Conservation (phyloP, 2,113 vertebrate species). For the Origma solitaria region DNA sequence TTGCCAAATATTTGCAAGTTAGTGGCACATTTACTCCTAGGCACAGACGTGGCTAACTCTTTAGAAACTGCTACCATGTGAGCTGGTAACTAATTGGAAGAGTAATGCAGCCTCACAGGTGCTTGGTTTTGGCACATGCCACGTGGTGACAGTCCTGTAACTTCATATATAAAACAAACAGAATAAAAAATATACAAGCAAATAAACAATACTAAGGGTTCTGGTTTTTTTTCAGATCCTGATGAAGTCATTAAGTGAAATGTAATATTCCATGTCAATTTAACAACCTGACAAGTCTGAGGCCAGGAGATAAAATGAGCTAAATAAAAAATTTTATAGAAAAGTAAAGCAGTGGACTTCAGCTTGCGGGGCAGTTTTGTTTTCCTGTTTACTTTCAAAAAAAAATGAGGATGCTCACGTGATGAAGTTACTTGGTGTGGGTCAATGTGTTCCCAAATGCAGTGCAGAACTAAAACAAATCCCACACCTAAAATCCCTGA, state of each 20-base stretch:
- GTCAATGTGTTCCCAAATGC: background rate
- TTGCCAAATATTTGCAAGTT: background rate
- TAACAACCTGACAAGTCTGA: background rate
- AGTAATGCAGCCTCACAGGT: background rate
- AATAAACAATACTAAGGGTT: background rate
- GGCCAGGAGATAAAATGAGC: background rate
- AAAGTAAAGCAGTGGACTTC: background rate
- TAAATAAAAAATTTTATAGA: background rate
- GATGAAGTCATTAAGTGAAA: background rate
- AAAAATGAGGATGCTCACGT: background rate
- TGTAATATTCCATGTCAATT: background rate
- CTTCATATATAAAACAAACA: background rate
- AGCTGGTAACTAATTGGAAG: background rate
- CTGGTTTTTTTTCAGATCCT: background rate
- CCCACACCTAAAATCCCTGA: background rate
- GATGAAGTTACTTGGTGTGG: background rate
- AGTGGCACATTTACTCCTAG: background rate
- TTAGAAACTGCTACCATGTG: background rate
- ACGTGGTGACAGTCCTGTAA: background rate
- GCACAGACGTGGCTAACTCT: background rate
- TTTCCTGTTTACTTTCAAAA: background rate
- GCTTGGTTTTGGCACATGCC: background rate
- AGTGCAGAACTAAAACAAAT: background rate
- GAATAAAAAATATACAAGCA: background rate
- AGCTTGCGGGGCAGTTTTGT: rapidly evolving